Evolutionary conservation across 2,113 vertebrate species (phyloP), one percentile per base, ranked within the genome.

Genomic region (Mus pahari): DNA sequence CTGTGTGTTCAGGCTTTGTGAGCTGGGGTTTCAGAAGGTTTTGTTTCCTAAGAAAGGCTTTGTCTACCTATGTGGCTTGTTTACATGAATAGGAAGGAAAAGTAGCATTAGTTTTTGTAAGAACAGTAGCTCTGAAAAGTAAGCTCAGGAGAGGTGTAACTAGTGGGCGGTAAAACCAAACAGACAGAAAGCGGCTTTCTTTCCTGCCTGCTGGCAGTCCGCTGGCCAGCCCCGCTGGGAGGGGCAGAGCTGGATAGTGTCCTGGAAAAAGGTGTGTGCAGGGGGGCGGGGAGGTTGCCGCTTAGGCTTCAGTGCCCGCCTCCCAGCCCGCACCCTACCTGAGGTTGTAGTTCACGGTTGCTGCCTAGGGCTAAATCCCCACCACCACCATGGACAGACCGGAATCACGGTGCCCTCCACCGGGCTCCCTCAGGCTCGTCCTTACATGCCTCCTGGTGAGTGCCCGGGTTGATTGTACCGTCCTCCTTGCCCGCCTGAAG

Each of bases 361-460:
- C 48, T 3, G 73, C 53, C 66, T 89, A 1, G 50, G n/a, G 60
- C 74, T 62, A 4, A 64, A 42, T 71, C 60, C 74, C 66, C 84
- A 33, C 90, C 39, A 0, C 36, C 58, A 31, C 82, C 81, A 97
- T 97, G 98, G 98, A 98, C 36, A 88, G 96, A 89, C 94, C 88
- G 50, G 91, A 90, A 28, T 96, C 95, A 16, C 93, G 94, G 89
- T 98, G 97, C 91, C 95, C 95, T 10, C 36, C 82, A 78, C 22
- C 95, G 39, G 87, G 97, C 95, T 97, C 14, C 17, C 70, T 92
- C 3, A 96, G 97, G 68, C 91, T 96, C 55, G 79, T 97, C 3
- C 77, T 95, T 8, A 36, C 95, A 10, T 62, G 92, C 92, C 89
- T 98, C 92, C 89, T 98, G 98, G 98, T 98, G 94, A 97, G 97